These are phyloP conservation scores for Otis tarda DNA, from an alignment of 2,113 vertebrate genomes.

Conservation along the genomic window DNA sequence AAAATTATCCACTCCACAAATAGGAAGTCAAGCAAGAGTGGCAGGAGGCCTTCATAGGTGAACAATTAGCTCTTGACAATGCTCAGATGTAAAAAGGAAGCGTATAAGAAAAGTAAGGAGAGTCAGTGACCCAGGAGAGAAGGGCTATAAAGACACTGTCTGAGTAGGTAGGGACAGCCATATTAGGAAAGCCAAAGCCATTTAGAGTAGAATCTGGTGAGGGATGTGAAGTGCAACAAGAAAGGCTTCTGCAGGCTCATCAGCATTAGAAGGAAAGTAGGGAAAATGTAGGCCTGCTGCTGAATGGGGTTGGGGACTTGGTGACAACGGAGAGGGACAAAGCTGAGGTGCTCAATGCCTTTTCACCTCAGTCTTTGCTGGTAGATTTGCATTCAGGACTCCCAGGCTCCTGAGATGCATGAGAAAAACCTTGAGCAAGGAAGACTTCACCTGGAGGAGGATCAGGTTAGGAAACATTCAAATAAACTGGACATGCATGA, in stretches of 20 bases:
- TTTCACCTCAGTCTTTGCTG: background rate
- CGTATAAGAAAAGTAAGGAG: background rate
- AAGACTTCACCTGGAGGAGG: background rate
- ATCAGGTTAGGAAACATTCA: background rate
- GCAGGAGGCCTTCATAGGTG: background rate
- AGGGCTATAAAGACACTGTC: background rate
- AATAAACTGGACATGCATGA: background rate
- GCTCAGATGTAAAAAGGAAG: background rate
- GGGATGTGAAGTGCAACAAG: background rate
- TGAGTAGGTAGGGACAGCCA: background rate
- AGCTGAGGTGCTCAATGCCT: background rate
- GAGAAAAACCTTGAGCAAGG: background rate
- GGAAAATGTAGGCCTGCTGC: background rate
- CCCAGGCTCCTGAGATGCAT: background rate
- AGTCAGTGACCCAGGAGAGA: background rate
- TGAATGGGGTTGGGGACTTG: background rate
- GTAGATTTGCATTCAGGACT: background rate
- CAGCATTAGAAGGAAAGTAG: background rate
- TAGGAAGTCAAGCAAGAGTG: background rate
- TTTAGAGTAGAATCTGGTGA: background rate
- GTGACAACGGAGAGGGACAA: background rate
- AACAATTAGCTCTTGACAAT: background rate
- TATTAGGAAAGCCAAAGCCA: background rate
- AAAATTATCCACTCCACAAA: background rate
- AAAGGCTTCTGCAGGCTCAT: background rate